These are phyloP conservation scores for Coptodon bakossiorum DNA, from an alignment of 2,113 vertebrate species.

Conservation along the genomic window DNA sequence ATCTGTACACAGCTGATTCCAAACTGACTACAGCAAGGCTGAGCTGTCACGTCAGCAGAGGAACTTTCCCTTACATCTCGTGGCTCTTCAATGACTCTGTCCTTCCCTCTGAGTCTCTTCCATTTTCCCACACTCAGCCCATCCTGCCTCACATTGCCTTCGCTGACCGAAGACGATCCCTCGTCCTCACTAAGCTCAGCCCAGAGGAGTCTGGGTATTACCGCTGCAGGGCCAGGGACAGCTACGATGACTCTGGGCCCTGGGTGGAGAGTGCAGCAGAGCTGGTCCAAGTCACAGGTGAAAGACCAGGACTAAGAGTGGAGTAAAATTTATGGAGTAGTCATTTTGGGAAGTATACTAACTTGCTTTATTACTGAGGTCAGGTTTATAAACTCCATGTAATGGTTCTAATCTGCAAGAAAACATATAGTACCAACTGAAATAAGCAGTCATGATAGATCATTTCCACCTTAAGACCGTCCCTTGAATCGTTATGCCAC, in stretches of 20 bases:
- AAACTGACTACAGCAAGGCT: conserved; percentile 33
- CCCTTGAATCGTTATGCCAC: not conserved
- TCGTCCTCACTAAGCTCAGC: conserved; percentile 42
- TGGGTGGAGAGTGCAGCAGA: conserved; percentile 63
- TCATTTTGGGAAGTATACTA: not conserved
- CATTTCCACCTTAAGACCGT: not conserved
- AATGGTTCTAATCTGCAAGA: not conserved
- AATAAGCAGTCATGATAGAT: not conserved
- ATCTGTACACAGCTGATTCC: conserved; percentile 53
- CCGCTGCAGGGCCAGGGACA: conserved; percentile 63
- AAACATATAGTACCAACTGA: not conserved
- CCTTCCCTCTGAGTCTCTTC: conserved; percentile 7
- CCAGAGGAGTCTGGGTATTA: conserved; percentile 58
- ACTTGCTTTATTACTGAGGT: not conserved
- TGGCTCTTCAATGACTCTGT: conserved; percentile 60
- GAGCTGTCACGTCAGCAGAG: conserved; percentile 49
- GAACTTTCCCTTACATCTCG: conserved; percentile 63
- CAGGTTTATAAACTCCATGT: not conserved
- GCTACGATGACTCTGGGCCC: conserved; percentile 51
- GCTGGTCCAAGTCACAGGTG: conserved; percentile 55
- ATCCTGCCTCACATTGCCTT: not conserved
- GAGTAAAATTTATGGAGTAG: not conserved
- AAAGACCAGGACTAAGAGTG: not conserved
- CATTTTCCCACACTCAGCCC: not conserved
- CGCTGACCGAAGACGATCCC: not conserved